Conservation (phyloP, 1,140 invertebrate species). For the Pemphigus obesinymphae region DNA sequence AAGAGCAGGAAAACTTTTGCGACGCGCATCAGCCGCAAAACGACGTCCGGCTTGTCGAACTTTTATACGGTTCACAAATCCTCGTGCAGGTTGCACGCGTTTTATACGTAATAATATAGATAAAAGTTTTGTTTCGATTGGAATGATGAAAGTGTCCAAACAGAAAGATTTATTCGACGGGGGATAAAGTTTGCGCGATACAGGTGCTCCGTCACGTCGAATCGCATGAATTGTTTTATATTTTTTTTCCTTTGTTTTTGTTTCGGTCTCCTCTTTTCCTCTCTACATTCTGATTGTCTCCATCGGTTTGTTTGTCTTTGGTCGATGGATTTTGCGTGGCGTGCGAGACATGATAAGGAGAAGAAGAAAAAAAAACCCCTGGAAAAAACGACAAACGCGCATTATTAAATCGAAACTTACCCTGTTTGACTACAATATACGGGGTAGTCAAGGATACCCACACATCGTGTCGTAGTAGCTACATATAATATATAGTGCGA, state of each 20-base stretch:
- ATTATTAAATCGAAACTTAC: constrained; percentile 30
- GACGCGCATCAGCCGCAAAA: constrained; percentile 24
- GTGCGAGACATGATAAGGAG: not conserved
- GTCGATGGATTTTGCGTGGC: constrained; percentile 3
- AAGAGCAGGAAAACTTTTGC: constrained; percentile 21
- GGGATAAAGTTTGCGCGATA: constrained; percentile 29
- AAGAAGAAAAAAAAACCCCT: not conserved
- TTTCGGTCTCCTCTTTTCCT: not conserved
- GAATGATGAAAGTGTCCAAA: constrained; percentile 38
- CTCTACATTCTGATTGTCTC: not conserved
- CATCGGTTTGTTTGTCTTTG: constrained; percentile 11
- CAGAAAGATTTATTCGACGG: constrained; percentile 29
- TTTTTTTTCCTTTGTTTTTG: not conserved
- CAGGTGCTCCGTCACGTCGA: constrained; percentile 38
- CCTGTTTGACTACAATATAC: not conserved
- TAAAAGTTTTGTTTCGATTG: constrained; percentile 31
- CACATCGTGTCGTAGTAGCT: no score
- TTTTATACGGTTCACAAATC: constrained; percentile 29
- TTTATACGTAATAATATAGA: constrained; percentile 26
- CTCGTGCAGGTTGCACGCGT: not conserved
- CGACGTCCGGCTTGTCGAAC: not conserved
- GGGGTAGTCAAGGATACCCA: constrained; percentile 3
- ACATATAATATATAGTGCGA: no score
- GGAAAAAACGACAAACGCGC: not conserved
- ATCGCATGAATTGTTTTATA: constrained; percentile 17